Conservation (phyloP, 2,888 invertebrate genomes). For the Acronicta alni region DNA sequence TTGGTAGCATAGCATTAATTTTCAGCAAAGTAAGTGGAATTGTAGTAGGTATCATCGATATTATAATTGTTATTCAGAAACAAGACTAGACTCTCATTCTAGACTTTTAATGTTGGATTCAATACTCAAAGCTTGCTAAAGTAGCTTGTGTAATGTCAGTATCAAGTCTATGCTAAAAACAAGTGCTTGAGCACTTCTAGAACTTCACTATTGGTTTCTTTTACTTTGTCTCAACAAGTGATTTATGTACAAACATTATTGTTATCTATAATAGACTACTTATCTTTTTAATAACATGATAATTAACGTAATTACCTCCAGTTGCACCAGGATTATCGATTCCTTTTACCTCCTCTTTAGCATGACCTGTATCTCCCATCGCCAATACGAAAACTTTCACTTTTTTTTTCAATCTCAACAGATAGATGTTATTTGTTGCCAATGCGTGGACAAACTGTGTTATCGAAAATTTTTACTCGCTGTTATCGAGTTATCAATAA, state of each 20-base stretch:
- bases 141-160: neutral
- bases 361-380: slow-evolving; percentile 54
- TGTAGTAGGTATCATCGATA: neutral
- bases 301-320: slow-evolving; percentile 64
- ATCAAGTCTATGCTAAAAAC: too few relatives aligned
- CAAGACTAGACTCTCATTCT: too few relatives aligned
- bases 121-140: neutral
- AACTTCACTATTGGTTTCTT: neutral
- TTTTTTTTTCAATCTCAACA: slow-evolving; percentile 33
- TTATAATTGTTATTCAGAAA: too few relatives aligned
- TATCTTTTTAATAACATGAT: slow-evolving; percentile 16
- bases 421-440: slow-evolving; percentile 70
- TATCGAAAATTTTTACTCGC: slow-evolving; percentile 68
- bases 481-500: slow-evolving; percentile 72
- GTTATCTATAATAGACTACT: slow-evolving; percentile 5
- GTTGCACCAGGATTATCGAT: slow-evolving; percentile 73
- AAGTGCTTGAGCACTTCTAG: too few relatives aligned
- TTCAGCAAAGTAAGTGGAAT: neutral
- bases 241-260: slow-evolving; percentile 8
- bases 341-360: slow-evolving; percentile 55
- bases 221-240: slow-evolving; percentile 15
- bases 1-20: neutral
- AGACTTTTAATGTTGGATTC: neutral
- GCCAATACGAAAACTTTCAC: slow-evolving; percentile 16
- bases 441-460: slow-evolving; percentile 66